Percentiles rank a stretch among this genome's conserved stretches.
Conservation (phyloP, 2,113 vertebrate species). For the Stomatorhinus ivindoensis region DNA sequence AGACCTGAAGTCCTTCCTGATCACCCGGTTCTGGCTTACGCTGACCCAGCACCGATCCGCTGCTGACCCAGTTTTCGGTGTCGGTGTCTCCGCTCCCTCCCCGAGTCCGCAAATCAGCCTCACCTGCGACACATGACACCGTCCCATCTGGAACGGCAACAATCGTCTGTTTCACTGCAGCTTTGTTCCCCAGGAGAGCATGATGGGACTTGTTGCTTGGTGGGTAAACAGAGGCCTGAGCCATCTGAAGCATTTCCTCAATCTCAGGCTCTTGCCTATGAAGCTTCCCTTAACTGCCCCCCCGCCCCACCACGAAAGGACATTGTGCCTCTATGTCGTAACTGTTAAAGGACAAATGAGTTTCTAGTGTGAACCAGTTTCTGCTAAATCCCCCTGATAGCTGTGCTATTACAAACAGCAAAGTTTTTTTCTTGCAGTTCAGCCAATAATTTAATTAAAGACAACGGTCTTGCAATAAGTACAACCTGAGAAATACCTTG, state of each 20-base stretch:
- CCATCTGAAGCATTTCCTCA: background rate
- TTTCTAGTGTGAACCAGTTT: background rate
- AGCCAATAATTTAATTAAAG: background rate
- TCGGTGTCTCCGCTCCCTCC: background rate
- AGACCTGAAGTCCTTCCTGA: background rate
- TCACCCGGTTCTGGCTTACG: background rate
- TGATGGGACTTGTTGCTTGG: conserved; percentile 9
- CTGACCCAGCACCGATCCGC: background rate
- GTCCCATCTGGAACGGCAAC: conserved; percentile 20
- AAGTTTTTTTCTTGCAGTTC: background rate
- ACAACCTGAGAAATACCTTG: background rate
- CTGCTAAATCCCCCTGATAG: background rate
- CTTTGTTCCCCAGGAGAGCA: background rate
- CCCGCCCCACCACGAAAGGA: background rate
- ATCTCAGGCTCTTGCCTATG: conserved; percentile 1
- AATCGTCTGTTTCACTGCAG: background rate
- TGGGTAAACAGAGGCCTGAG: background rate
- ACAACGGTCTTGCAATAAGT: background rate
- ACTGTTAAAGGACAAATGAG: background rate
- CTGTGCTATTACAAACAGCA: background rate
- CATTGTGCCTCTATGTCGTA: background rate
- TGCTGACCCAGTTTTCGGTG: conserved; percentile 15
- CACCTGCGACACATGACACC: conserved; percentile 10
- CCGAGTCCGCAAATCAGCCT: background rate
- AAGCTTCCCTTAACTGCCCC: background rate